Evolutionary conservation across 2,113 vertebrate species (phyloP).

Genomic region (Melanostigma gelatinosum): DNA sequence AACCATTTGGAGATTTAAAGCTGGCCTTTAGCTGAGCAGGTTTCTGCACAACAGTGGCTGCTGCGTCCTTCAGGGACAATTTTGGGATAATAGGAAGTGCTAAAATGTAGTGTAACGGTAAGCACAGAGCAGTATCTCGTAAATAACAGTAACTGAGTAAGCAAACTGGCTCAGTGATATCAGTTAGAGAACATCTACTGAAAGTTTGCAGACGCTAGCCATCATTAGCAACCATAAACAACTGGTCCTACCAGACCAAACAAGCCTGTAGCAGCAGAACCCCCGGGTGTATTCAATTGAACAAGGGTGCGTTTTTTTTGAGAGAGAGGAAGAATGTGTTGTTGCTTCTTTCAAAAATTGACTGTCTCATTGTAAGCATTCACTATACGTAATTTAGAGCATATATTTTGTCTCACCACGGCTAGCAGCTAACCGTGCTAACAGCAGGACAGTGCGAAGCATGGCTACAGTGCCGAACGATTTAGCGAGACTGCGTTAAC

Average conservation of each 20-base stretch:
- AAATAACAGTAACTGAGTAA: neutral
- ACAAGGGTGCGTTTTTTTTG: neutral
- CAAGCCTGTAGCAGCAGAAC: neutral
- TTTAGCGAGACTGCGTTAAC: neutral
- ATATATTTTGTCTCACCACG: neutral
- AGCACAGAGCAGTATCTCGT: neutral
- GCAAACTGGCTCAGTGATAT: neutral
- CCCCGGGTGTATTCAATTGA: neutral
- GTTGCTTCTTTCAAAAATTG: neutral
- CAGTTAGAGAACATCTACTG: neutral
- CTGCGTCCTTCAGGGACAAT: neutral
- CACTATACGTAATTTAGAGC: neutral
- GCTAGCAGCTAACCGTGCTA: neutral
- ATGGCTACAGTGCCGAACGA: too few species aligned
- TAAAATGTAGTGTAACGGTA: neutral
- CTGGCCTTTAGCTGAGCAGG: too few species aligned
- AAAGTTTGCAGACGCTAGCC: neutral
- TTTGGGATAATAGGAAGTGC: neutral
- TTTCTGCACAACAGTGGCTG: neutral
- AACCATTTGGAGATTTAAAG: slow-evolving; percentile 18
- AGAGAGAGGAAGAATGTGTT: neutral
- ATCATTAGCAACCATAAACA: neutral
- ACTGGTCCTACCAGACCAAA: neutral
- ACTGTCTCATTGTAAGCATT: neutral
- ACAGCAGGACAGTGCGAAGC: too few species aligned